Percentiles rank a stretch among this genome's conserved stretches.
Evolutionary conservation across 1,140 invertebrate species (phyloP).

Genomic region (Centruroides vittatus): DNA sequence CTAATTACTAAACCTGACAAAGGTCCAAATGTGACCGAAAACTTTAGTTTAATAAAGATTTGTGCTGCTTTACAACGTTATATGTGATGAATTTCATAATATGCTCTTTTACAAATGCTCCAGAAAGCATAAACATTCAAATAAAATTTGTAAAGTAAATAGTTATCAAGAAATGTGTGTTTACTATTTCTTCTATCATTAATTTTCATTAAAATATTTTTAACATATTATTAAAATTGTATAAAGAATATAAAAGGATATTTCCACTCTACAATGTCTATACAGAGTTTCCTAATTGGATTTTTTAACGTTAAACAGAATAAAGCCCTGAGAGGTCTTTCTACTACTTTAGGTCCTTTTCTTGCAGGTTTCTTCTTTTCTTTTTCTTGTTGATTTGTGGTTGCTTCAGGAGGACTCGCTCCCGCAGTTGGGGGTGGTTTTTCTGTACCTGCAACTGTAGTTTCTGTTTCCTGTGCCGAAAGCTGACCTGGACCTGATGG

Average conservation of each 20-base stretch:
- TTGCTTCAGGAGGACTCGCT: not conserved
- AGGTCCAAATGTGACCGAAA: no score
- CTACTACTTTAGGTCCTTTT: slow-evolving; percentile 63
- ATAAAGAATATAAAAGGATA: slow-evolving; percentile 56
- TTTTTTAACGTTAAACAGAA: slow-evolving; percentile 89
- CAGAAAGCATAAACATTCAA: not conserved
- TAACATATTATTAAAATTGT: no score
- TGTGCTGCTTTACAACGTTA: no score
- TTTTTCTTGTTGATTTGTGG: not conserved
- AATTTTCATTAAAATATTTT: not conserved
- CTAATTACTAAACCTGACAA: no score
- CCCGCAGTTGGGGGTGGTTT: not conserved
- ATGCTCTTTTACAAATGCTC: no score
- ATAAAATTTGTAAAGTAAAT: slow-evolving; percentile 23
- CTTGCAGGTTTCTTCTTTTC: slow-evolving; percentile 25
- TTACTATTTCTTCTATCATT: not conserved
- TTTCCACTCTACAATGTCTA: slow-evolving; percentile 97
- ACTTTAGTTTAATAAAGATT: no score
- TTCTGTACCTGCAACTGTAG: not conserved
- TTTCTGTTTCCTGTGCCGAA: not conserved
- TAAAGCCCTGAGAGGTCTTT: slow-evolving; percentile 75
- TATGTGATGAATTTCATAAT: no score
- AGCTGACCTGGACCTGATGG: no score
- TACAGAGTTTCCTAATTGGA: slow-evolving; percentile 86
- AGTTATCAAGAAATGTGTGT: slow-evolving; percentile 3